Base-by-base conservation (phyloP, 23 tunicate species). In the Aplidium turbinatum region DNA sequence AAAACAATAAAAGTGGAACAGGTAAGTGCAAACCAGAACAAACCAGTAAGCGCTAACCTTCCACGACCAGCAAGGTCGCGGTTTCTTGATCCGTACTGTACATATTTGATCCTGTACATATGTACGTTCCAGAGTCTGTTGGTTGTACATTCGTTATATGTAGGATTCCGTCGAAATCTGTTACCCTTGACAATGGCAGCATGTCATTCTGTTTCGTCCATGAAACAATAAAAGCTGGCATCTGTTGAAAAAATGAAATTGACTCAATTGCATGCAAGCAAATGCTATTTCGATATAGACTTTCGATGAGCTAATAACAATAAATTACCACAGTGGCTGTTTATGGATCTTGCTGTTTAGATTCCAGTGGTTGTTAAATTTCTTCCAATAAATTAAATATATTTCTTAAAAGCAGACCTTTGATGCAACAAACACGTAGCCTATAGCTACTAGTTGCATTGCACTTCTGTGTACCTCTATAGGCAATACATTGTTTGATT, bases 21-120 rank as follows among this genome's bases (percentile, higher is more conserved):
- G 50, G 16, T 16, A 11, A 42, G 50, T 42, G 50, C 50, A 42
- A 42, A 42, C 50, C 50, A 42, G 50, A 42, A 11, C 50, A 42
- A 42, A 42, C 50, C 62, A 55, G 23, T 20, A 7, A 27, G 1
- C 36, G 74, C 94, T 71, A 73, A 81, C 96, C 89, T 68, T 50
- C 63, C 1, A 76, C 46, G 0, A 89, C 87, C 5, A 39, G 27
- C 22, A 89, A 60, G 9, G 58, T 40, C 19, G 87, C 89, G 0
- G 70, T 63, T 50, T 72, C 62, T 22, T 35, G 31, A 30, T 63
- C 85, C 2, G 62, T 77, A 1, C 55, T 77, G 56, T 63, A 63
- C 70, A 52, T 63, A 42, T 85, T 81, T 1, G 86, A 68, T 0
- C 85, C 97, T 3, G 86, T 79, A 47, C 97, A 91, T n/a, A 73